A percentile compares a stretch with the other conserved stretches of the same genome.
phyloP scores from a whole-genome alignment of 2,113 vertebrate species.

The Indicator indicator region DNA sequence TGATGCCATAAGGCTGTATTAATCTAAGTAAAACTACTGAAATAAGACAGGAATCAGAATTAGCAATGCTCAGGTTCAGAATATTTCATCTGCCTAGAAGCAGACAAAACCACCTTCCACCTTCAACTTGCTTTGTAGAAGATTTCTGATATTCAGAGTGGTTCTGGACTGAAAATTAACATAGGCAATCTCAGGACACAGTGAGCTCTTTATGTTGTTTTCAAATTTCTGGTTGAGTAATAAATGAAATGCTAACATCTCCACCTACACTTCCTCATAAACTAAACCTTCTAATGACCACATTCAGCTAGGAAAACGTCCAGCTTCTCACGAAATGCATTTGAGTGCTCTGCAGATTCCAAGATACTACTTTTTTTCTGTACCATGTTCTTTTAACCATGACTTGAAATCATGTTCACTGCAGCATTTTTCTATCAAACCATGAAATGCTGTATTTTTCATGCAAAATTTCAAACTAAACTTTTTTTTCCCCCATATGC shows the following conservation, averaged over 20 bases:
- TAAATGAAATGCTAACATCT: slow-evolving; percentile 57
- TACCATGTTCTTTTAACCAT: neutral
- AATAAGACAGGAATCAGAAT: neutral
- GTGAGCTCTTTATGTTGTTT: slow-evolving; percentile 28
- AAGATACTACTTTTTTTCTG: neutral
- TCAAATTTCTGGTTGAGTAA: slow-evolving; percentile 51
- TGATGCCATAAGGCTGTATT: neutral
- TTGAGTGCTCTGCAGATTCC: neutral
- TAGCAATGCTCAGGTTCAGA: neutral
- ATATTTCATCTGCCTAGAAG: neutral
- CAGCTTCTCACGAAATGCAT: neutral
- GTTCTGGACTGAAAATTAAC: neutral
- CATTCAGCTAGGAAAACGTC: slow-evolving; percentile 11
- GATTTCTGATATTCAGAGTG: neutral
- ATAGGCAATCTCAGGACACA: slow-evolving; percentile 27
- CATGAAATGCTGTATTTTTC: neutral
- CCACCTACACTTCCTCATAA: slow-evolving; percentile 64
- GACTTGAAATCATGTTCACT: neutral
- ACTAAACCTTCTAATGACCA: slow-evolving; percentile 47
- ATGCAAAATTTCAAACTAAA: neutral
- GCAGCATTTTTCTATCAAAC: neutral
- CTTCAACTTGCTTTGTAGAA: neutral
- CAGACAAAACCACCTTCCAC: neutral
- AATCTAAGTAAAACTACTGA: neutral
- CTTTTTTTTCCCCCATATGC: neutral